Evolutionary conservation across 2,888 invertebrate genomes (phyloP).

Genomic region (Habrosyne pyritoides): DNA sequence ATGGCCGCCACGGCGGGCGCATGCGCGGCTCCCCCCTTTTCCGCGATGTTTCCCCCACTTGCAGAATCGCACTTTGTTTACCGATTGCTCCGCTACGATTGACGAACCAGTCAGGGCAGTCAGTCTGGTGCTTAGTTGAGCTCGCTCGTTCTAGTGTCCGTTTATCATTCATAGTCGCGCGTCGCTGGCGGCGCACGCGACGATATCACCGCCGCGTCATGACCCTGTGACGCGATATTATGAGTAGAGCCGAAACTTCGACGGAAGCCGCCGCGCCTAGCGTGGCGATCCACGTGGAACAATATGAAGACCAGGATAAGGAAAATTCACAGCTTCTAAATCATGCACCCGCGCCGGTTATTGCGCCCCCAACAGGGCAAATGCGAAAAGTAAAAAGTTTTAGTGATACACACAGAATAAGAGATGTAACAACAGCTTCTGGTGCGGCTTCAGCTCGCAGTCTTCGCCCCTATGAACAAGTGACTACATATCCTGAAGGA

Average conservation of each 20-base stretch:
- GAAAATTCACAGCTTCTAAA: slow-evolving; percentile 72
- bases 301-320: slow-evolving; percentile 64
- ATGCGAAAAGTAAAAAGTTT: slow-evolving; percentile 81
- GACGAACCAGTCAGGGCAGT: slow-evolving; percentile 73
- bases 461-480: slow-evolving; percentile 78
- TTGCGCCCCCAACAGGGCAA: slow-evolving; percentile 73
- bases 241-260: slow-evolving; percentile 73
- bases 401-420: slow-evolving; percentile 76
- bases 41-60: slow-evolving; percentile 61
- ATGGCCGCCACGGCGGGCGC: slow-evolving; percentile 89
- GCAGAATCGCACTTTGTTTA: slow-evolving; percentile 76
- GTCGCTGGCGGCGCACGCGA: slow-evolving; percentile 76
- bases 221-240: slow-evolving; percentile 79
- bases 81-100: slow-evolving; percentile 75
- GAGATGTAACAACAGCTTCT: slow-evolving; percentile 72
- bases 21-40: slow-evolving; percentile 92
- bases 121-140: slow-evolving; percentile 86
- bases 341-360: slow-evolving; percentile 59
- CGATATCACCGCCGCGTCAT: slow-evolving; percentile 68
- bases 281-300: slow-evolving; percentile 75
- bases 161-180: slow-evolving; percentile 69
- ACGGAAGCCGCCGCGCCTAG: slow-evolving; percentile 73
- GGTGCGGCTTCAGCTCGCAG: slow-evolving; percentile 77
- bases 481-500: slow-evolving; percentile 79
- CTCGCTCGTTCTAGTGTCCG: slow-evolving; percentile 88